phyloP scores from a whole-genome alignment of 2,113 vertebrate species.

The Strix uralensis region DNA sequence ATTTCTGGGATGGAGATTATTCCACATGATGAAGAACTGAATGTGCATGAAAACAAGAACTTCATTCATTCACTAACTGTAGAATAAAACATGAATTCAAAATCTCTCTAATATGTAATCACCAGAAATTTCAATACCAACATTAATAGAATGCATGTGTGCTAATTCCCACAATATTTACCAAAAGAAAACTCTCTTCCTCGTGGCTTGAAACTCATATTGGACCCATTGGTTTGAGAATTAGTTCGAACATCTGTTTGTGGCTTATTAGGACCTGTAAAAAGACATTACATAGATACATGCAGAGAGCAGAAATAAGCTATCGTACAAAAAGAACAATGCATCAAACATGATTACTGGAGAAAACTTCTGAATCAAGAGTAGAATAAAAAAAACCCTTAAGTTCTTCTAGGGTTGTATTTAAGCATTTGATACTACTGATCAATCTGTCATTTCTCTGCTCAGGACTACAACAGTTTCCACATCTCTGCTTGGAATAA shows the following conservation, averaged over 20 bases:
- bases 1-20: neutral
- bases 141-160: neutral
- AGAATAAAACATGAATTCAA: neutral
- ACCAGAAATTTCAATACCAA: neutral
- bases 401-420: neutral
- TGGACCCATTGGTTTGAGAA: slow-evolving; percentile 71
- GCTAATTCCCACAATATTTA: slow-evolving; percentile 36
- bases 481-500: neutral
- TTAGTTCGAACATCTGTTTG: slow-evolving; percentile 37
- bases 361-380: neutral
- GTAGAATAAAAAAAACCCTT: neutral
- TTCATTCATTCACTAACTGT: neutral
- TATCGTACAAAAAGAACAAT: neutral
- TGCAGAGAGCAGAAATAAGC: neutral
- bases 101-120: neutral
- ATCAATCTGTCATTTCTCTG: neutral
- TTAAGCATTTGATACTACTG: neutral
- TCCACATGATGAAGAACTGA: neutral
- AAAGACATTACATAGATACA: neutral
- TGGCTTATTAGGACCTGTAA: slow-evolving; percentile 66
- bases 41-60: neutral
- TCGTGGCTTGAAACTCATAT: slow-evolving; percentile 47
- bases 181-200: slow-evolving; percentile 81
- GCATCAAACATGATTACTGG: neutral
- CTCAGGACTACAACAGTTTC: neutral